These are phyloP conservation scores for Chaetophractus vellerosus DNA, from an alignment of 2,797 vertebrate species.

Conservation along the genomic window DNA sequence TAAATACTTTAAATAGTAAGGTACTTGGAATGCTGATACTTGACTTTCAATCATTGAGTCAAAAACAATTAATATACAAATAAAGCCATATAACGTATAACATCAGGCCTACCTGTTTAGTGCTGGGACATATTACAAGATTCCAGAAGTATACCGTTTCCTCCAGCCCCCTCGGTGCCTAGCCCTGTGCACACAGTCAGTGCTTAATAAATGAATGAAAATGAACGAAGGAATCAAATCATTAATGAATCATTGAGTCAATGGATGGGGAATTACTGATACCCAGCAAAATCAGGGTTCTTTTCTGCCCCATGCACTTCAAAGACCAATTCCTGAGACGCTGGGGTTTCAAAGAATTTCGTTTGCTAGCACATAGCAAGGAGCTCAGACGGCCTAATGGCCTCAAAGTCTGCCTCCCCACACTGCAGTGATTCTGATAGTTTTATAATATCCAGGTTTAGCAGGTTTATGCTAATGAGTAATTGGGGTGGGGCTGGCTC, in stretches of 20 bases:
- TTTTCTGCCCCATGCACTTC: too few relatives aligned
- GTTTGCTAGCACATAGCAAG: too few relatives aligned
- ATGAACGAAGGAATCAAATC: conserved; percentile 52
- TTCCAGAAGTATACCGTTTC: background rate
- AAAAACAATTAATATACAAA: background rate
- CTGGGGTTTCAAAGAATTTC: too few relatives aligned
- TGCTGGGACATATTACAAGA: background rate
- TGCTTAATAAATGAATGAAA: conserved; percentile 25
- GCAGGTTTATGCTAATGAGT: too few relatives aligned
- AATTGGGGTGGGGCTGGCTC: too few relatives aligned
- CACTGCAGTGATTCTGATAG: too few relatives aligned
- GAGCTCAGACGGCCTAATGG: too few relatives aligned
- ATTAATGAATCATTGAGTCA: conserved; percentile 32
- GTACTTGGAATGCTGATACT: background rate
- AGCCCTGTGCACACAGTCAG: background rate
- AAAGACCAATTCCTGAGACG: too few relatives aligned
- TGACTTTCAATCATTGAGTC: background rate
- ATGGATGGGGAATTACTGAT: background rate
- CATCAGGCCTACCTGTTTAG: background rate
- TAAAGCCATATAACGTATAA: background rate
- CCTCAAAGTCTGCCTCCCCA: too few relatives aligned
- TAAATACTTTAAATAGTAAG: conserved; percentile 10
- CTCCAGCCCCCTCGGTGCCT: background rate
- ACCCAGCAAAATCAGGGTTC: too few relatives aligned
- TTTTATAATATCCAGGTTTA: too few relatives aligned